phyloP scores from a whole-genome alignment of 2,888 invertebrate genomes.

The Furcula furcula region DNA sequence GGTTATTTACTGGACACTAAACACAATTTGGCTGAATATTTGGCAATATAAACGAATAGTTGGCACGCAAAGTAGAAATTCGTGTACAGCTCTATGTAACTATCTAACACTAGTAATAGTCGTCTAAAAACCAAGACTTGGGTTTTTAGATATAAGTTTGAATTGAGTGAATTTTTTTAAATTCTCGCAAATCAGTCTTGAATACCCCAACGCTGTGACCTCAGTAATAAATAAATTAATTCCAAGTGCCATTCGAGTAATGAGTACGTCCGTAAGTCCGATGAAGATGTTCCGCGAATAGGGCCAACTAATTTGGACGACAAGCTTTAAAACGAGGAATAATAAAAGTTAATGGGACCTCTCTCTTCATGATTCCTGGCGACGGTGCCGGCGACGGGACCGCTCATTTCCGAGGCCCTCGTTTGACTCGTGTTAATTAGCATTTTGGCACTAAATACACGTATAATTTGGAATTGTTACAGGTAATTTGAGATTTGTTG shows the following conservation, averaged over 20 bases:
- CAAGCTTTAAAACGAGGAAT: slow-evolving; percentile 74
- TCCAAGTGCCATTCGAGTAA: slow-evolving; percentile 54
- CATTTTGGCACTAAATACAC: slow-evolving; percentile 73
- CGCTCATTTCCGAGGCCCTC: slow-evolving; percentile 67
- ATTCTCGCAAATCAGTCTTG: slow-evolving; percentile 27
- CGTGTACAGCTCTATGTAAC: too few relatives aligned
- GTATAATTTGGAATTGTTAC: slow-evolving; percentile 58
- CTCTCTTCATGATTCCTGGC: slow-evolving; percentile 75
- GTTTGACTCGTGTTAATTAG: slow-evolving; percentile 73
- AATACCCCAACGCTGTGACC: slow-evolving; percentile 25
- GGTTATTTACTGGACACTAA: too few relatives aligned
- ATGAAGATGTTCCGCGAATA: slow-evolving; percentile 65
- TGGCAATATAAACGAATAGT: too few relatives aligned
- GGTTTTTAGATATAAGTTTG: too few relatives aligned
- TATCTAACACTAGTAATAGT: too few relatives aligned
- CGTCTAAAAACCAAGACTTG: too few relatives aligned
- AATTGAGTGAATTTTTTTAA: slow-evolving; percentile 10
- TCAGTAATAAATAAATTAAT: slow-evolving; percentile 55
- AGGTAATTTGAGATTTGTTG: slow-evolving; percentile 31
- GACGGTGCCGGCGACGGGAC: slow-evolving; percentile 54
- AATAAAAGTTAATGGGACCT: slow-evolving; percentile 78
- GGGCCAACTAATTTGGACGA: slow-evolving; percentile 78
- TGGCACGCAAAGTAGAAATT: too few relatives aligned
- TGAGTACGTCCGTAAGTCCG: slow-evolving; percentile 48
- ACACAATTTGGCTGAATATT: too few relatives aligned